phyloP scores from a whole-genome alignment of 2,888 invertebrate genomes.

The Calliphora vomitoria region DNA sequence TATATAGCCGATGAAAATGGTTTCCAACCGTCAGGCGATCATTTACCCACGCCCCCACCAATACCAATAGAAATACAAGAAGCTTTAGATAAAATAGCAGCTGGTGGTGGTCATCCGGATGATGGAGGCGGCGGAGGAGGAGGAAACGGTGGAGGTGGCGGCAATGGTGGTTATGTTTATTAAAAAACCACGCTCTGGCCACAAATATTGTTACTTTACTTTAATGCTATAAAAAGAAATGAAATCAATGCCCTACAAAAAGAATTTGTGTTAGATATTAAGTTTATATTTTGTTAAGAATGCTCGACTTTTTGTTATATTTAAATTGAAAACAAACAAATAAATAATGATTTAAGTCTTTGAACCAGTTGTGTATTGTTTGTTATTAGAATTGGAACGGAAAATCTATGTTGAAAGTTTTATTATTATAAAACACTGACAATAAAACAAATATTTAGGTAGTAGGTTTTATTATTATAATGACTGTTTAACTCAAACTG shows the following conservation, averaged over 20 bases:
- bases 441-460: background rate
- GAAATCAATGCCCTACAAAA: background rate
- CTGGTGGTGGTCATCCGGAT: constrained; percentile 81
- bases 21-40: constrained; percentile 87
- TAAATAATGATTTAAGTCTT: constrained; percentile 32
- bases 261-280: background rate
- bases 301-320: constrained; percentile 4
- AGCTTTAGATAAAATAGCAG: constrained; percentile 81
- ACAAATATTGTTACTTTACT: background rate
- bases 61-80: constrained; percentile 90
- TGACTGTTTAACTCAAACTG: no score
- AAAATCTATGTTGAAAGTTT: background rate
- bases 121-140: constrained; percentile 76
- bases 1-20: constrained; percentile 91
- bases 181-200: constrained; percentile 30
- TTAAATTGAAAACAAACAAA: constrained; percentile 43
- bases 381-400: background rate
- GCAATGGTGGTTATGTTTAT: constrained; percentile 71
- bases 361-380: background rate
- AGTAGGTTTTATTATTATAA: no score
- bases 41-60: constrained; percentile 93
- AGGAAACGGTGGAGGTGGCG: constrained; percentile 63
- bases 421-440: background rate
- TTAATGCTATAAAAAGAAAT: background rate
- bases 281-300: background rate